Base-by-base conservation (phyloP, 2,113 vertebrate genomes). In the Speoplatyrhinus poulsoni region DNA sequence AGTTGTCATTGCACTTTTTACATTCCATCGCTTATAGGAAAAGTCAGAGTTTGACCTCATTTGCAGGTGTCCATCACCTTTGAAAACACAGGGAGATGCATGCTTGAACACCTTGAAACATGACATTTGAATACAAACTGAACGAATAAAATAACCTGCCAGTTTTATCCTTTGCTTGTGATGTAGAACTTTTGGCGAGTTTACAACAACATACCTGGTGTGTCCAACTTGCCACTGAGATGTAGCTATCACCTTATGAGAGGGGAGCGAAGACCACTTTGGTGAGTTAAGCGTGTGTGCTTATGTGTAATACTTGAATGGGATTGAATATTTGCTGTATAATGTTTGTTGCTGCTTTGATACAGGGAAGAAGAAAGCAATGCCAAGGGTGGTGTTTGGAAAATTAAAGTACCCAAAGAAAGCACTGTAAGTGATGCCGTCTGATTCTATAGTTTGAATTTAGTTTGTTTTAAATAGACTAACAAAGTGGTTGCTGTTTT, bases 361-460 rank as follows among this genome's bases (percentile, higher is more conserved):
- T 55, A 16, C 77, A 98, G 97, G 97, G 97, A 99, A 91, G 98
- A 98, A 74, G 96, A 97, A 89, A 96, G 96, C 88, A 98, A 98
- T 82, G 96, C 96, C 46, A 97, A 96, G 88, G 98, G 97, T 47
- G 96, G 95, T 0, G 90, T 95, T 12, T 98, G 97, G 96, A 98
- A 98, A 90, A 98, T 98, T 94, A 98, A 98, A 92, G 94, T 98
- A 17, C 93, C 95, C 53, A 98, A 99, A 88, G 96, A 95, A 77
- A 94, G 91, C 84, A 94, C 94, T 62, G 97, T 98, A 92, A 67
- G 95, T 89, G n/a, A 47, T 26, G 6, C 11, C 9, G 19, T 56
- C 61, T 19, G 0, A 7, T 12, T 33, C 50, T 58, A 47, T 46
- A 33, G 12, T 55, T 41, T 33, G 26, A 17, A 61, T 16, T 69